Conservation (phyloP, 2,888 invertebrate genomes). For the Gastrophysa polygoni region DNA sequence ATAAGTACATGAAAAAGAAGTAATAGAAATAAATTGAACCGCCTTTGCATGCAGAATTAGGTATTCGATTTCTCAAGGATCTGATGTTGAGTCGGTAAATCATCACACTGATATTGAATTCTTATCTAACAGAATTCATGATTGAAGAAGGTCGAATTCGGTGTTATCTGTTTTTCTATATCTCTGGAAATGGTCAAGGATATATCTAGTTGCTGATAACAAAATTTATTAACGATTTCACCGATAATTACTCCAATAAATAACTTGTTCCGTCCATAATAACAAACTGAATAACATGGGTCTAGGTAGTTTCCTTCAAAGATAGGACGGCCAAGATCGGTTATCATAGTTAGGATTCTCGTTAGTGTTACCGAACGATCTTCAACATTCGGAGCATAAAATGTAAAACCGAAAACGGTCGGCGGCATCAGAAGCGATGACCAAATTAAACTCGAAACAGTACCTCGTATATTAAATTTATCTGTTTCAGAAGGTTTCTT, state of each 20-base stretch:
- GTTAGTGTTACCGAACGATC: slow-evolving; percentile 36
- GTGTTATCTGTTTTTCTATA: background rate
- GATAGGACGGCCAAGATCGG: slow-evolving; percentile 20
- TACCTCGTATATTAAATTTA: slow-evolving; percentile 48
- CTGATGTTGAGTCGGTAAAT: too few species aligned
- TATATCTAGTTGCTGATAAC: background rate
- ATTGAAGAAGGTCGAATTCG: background rate
- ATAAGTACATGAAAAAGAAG: too few species aligned
- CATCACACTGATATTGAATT: too few species aligned
- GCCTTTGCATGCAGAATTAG: too few species aligned
- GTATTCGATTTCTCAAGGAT: too few species aligned
- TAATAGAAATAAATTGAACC: too few species aligned
- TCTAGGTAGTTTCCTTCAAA: slow-evolving; percentile 23
- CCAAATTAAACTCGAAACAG: slow-evolving; percentile 40
- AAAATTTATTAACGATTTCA: slow-evolving; percentile 6
- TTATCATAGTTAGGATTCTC: slow-evolving; percentile 35
- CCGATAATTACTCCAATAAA: slow-evolving; percentile 29
- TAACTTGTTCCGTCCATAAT: slow-evolving; percentile 23
- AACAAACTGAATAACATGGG: slow-evolving; percentile 21
- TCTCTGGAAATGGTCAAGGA: background rate
- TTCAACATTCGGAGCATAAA: slow-evolving; percentile 28
- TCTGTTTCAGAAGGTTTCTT: slow-evolving; percentile 49
- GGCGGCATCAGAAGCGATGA: slow-evolving; percentile 29
- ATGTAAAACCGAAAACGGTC: slow-evolving; percentile 38
- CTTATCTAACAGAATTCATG: background rate